phyloP scores from a whole-genome alignment of 35 echinoderm and acorn worm genomes.

The Lytechinus pictus region DNA sequence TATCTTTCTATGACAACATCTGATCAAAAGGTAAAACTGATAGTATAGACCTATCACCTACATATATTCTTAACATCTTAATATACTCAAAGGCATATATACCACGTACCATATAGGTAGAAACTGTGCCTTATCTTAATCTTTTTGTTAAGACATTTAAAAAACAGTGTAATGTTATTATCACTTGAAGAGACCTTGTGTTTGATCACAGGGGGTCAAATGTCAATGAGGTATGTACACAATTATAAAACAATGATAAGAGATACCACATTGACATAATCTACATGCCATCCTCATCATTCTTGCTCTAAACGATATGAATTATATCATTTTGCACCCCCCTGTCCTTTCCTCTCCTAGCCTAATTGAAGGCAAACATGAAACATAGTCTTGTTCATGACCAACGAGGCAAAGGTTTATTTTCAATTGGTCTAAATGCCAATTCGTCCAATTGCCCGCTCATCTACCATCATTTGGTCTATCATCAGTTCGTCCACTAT shows the following conservation, averaged over 20 bases:
- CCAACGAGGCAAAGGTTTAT: too few species aligned
- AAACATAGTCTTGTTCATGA: too few species aligned
- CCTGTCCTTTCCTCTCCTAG: too few species aligned
- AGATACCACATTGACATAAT: background rate
- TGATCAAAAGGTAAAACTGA: background rate
- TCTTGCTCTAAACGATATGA: background rate
- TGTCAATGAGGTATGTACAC: background rate
- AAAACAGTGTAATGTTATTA: background rate
- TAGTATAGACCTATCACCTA: background rate
- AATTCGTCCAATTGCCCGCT: too few species aligned
- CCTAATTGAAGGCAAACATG: too few species aligned
- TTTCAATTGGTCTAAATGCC: too few species aligned
- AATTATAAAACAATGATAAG: background rate
- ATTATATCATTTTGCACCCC: too few species aligned
- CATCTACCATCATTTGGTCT: too few species aligned
- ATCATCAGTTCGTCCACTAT: too few species aligned
- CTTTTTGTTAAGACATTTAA: background rate
- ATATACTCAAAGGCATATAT: background rate
- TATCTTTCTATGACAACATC: background rate
- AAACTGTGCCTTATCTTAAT: background rate
- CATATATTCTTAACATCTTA: background rate
- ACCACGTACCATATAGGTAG: background rate
- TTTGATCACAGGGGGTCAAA: background rate
- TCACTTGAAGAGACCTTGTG: background rate
- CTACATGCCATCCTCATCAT: background rate